phyloP scores from a whole-genome alignment of 2,888 invertebrate genomes.

The Argyresthia albistria region DNA sequence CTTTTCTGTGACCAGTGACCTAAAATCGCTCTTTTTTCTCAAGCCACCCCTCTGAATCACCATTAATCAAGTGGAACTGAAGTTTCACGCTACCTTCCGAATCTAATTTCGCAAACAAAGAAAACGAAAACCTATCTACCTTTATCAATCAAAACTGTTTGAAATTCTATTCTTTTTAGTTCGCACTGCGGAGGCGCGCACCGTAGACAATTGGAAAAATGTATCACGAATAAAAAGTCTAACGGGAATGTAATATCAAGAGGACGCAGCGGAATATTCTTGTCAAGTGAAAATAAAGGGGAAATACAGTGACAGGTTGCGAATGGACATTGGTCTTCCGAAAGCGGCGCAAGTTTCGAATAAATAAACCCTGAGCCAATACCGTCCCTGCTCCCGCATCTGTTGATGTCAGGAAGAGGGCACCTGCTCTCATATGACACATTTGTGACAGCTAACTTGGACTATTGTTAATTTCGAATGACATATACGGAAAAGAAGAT shows the following conservation, averaged over 20 bases:
- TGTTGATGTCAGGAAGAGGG: slow-evolving; percentile 38
- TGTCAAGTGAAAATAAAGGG: slow-evolving; percentile 70
- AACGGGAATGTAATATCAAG: slow-evolving; percentile 67
- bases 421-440: slow-evolving; percentile 45
- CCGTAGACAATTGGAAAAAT: slow-evolving; percentile 30
- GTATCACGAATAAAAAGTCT: slow-evolving; percentile 42
- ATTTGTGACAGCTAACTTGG: slow-evolving; percentile 39
- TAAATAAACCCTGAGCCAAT: slow-evolving; percentile 61
- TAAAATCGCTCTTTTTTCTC: slow-evolving; percentile 37
- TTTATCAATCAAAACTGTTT: slow-evolving; percentile 71
- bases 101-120: slow-evolving; percentile 69
- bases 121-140: slow-evolving; percentile 68
- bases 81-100: slow-evolving; percentile 58
- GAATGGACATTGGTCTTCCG: slow-evolving; percentile 64
- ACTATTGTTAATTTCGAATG: slow-evolving; percentile 37
- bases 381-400: slow-evolving; percentile 51
- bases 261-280: slow-evolving; percentile 59
- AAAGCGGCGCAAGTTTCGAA: slow-evolving; percentile 54
- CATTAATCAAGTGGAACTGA: slow-evolving; percentile 67
- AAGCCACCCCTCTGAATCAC: slow-evolving; percentile 40
- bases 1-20: slow-evolving; percentile 15
- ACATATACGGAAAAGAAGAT: slow-evolving; percentile 13
- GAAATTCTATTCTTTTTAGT: slow-evolving; percentile 68
- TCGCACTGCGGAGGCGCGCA: slow-evolving; percentile 46
- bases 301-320: slow-evolving; percentile 63